phyloP scores from a whole-genome alignment of 2,797 vertebrate species.

The Sebastes minor region DNA sequence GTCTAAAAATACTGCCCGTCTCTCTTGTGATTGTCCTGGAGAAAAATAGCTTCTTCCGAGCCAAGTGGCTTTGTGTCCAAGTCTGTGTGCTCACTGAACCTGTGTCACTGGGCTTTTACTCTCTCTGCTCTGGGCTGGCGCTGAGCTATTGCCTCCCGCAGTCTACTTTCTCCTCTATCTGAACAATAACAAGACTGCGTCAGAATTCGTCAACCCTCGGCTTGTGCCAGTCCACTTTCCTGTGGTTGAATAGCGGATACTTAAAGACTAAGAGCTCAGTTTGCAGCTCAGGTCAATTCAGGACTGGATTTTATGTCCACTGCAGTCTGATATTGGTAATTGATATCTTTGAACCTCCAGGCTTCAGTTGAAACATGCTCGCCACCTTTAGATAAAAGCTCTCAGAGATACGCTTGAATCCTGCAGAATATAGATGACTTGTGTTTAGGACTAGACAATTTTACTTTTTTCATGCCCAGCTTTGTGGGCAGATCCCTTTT shows the following conservation, averaged over 20 bases:
- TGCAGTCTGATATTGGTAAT: constrained; percentile 10
- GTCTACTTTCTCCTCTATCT: constrained; percentile 8
- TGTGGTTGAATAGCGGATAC: neutral
- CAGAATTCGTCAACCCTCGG: constrained; percentile 14
- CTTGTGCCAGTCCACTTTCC: neutral
- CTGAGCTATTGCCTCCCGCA: constrained; percentile 6
- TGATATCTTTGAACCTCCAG: neutral
- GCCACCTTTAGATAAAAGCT: neutral
- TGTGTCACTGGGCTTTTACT: constrained; percentile 32
- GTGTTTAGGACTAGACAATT: neutral
- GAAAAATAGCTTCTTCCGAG: constrained; percentile 50
- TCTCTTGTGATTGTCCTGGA: constrained; percentile 53
- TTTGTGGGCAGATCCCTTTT: neutral
- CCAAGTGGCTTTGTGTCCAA: constrained; percentile 33
- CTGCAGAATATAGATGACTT: neutral
- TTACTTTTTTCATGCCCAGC: constrained; percentile 5
- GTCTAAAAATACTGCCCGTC: constrained; percentile 70
- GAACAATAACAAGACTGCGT: constrained; percentile 22
- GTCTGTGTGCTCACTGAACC: constrained; percentile 34
- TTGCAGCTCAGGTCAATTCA: constrained; percentile 17
- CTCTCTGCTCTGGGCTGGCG: constrained; percentile 15
- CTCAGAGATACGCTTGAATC: neutral
- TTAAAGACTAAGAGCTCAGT: neutral
- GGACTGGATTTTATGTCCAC: constrained; percentile 19
- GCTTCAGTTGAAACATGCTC: neutral